Base-by-base conservation (phyloP, 2,888 invertebrate genomes). In the Desoria tigrina region DNA sequence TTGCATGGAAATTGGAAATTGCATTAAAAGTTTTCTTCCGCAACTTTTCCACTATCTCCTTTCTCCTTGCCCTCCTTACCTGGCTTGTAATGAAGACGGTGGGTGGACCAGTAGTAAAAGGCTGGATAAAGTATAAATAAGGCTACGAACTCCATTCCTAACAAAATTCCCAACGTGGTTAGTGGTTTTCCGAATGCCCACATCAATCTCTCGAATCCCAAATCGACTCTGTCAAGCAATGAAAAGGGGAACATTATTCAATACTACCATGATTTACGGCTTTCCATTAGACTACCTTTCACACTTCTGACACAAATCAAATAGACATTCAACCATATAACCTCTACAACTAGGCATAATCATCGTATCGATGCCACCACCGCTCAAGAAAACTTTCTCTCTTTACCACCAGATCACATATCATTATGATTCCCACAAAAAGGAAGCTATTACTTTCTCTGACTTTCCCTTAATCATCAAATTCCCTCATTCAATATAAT, bases 121-220 rank as follows among this genome's bases (percentile, higher is more conserved):
- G 78, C 74, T 6, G 82, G 81, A 73, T 82, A 84, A 51, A 83
- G 78, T 23, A 82, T 58, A 32, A 81, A 69, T 18, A 81, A 72
- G 2, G 82, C 42, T 54, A 59, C 58, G 50, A 83, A 64, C 62
- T 75, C 81, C 81, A 86, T 83, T 11, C 80, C 62, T 1, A 80
- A 77, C 84, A 89, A 89, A 54, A 85, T 78, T 1, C 79, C 76
- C 55, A 87, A 77, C 1, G 85, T 86, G 60, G 80, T 80, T 56
- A 86, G 82, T 37, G 89, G 81, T 68, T 86, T 84, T 16, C 83
- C 84, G 73, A 90, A 86, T 1, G 85, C 85, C 69, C 78, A 79
- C 42, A 79, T 78, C 58, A 90, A 84, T 9, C 87, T 82, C 32
- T 82, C 80, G 66, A 89, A 80, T 28, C 87, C 87, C 42, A 87